Evolutionary conservation across 2,113 vertebrate genomes (phyloP), one percentile per base, ranked within the genome.

Genomic region (Odontophorus gujanensis): DNA sequence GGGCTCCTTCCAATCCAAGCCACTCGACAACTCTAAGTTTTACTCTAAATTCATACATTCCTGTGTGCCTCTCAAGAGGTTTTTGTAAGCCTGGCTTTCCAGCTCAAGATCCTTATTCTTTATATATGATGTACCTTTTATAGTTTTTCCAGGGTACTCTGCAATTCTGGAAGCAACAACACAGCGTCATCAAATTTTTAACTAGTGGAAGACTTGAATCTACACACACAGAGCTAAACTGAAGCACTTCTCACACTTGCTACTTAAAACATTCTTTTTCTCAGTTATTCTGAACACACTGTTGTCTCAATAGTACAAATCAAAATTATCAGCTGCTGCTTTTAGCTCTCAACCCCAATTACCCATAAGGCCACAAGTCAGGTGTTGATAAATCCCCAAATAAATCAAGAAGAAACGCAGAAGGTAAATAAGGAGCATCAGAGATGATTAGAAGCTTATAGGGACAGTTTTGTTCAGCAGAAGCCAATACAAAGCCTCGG

Each of bases 71-170:
- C 59, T 83, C 25, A 13, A 38, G 62, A 51, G 28, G 1, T 74
- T 50, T 87, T 58, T 67, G 67, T 32, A 81, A 53, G 65, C 26
- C 47, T 9, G 10, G 51, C 50, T 83, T 95, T 93, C 77, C 93
- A 93, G 91, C 81, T 69, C 68, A 80, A 93, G 50, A 83, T 19
- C 84, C 57, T 13, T 68, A 81, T 10, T 71, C 47, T 77, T 38
- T 65, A 73, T 4, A 1, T 43, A 48, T 57, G n/a, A 75, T 38
- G 63, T 16, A 55, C 67, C 26, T 12, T 77, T 18, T 13, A 67
- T 50, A 72, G 68, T 9, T 81, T 90, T 95, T 93, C 75, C 91
- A 93, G 43, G 63, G 24, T 85, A 59, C 58, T 87, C 71, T 43
- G 28, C 43, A 79, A 42, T 59, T 85, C 74, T 74, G 75, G 81